These are phyloP conservation scores for Saccostrea echinata DNA, from an alignment of 1,140 invertebrate genomes.

Conservation along the genomic window DNA sequence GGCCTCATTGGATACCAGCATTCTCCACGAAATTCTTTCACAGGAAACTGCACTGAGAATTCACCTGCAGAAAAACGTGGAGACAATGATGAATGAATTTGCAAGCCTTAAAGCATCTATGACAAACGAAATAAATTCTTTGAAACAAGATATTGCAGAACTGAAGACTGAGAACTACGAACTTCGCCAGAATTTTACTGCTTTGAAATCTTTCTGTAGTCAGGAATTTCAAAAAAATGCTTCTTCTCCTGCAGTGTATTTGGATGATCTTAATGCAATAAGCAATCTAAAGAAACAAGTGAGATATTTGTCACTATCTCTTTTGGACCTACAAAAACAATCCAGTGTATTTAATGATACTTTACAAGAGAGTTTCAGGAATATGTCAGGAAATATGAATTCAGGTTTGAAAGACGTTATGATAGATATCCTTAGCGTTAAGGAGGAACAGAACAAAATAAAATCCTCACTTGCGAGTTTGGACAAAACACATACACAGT, in stretches of 20 bases:
- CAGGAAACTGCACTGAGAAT: not conserved
- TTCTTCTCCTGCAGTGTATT: not conserved
- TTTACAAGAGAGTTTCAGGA: not conserved
- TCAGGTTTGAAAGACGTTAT: not conserved
- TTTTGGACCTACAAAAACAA: not conserved
- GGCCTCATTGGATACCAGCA: not conserved
- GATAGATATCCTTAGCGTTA: not conserved
- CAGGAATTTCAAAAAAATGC: not conserved
- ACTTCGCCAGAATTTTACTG: not conserved
- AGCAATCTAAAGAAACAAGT: not conserved
- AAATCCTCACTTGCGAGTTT: not conserved
- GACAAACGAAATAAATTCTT: slow-evolving; percentile 7
- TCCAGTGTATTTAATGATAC: not conserved
- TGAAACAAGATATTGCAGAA: not conserved
- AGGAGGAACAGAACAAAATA: not conserved
- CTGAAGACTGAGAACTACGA: not conserved
- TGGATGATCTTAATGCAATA: not conserved
- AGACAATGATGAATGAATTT: not conserved
- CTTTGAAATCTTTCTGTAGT: not conserved
- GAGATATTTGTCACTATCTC: not conserved
- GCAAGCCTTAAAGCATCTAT: not conserved
- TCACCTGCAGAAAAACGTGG: not conserved
- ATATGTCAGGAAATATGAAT: not conserved
- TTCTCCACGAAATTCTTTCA: not conserved
- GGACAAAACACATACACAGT: not conserved